phyloP scores from a whole-genome alignment of 2,797 vertebrate species.

The Lithobates pipiens region DNA sequence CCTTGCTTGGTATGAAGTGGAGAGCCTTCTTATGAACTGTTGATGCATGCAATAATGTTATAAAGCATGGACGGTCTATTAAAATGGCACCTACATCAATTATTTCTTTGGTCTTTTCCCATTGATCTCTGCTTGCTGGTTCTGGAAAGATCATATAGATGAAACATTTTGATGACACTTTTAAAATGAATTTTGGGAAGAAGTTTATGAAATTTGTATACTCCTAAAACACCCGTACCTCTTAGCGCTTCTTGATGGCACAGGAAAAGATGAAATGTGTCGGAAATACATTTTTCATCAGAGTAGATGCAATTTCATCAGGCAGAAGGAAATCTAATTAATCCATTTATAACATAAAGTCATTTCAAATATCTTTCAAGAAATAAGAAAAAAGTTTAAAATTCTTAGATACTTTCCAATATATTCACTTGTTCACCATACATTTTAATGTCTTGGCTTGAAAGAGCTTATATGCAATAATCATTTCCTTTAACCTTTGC shows the following conservation, averaged over 20 bases:
- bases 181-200: constrained; percentile 28
- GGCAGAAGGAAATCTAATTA: constrained; percentile 50
- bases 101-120: constrained; percentile 49
- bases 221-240: constrained; percentile 34
- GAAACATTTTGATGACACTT: constrained; percentile 23
- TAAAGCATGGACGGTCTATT: constrained; percentile 24
- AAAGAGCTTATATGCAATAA: constrained; percentile 8
- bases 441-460: constrained; percentile 28
- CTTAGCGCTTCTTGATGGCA: constrained; percentile 29
- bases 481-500: constrained; percentile 11
- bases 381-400: constrained; percentile 23
- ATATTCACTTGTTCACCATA: constrained; percentile 35
- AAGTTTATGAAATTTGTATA: constrained; percentile 57
- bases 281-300: constrained; percentile 48
- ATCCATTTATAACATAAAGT: constrained; percentile 43
- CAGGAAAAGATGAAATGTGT: constrained; percentile 43
- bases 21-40: constrained; percentile 15
- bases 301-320: constrained; percentile 29
- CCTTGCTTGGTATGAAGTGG: neutral
- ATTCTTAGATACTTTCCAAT: constrained; percentile 34
- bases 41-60: constrained; percentile 42
- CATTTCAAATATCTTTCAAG: constrained; percentile 43
- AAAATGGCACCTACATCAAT: constrained; percentile 46
- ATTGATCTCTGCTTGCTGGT: constrained; percentile 39
- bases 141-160: constrained; percentile 26